Evolutionary conservation across 2,888 invertebrate species (phyloP).

Genomic region (Synanthedon andrenaeformis): DNA sequence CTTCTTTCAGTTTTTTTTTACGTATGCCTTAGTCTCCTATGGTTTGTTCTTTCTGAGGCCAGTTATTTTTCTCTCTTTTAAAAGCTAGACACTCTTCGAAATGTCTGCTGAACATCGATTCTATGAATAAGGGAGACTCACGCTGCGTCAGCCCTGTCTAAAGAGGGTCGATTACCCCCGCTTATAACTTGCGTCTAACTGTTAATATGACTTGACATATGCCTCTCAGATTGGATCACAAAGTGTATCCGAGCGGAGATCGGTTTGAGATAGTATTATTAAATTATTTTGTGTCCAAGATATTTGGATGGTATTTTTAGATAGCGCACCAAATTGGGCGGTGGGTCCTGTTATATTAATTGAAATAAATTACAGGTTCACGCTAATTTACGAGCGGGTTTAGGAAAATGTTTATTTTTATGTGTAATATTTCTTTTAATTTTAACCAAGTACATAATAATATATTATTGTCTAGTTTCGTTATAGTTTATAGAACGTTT

Average conservation of each 20-base stretch:
- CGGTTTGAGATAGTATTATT: constrained; percentile 20
- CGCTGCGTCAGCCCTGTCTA: no score
- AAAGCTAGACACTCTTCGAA: no score
- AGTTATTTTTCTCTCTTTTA: no score
- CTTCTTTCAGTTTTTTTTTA: no score
- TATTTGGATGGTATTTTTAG: constrained; percentile 6
- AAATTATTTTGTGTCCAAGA: constrained; percentile 10
- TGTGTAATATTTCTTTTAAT: neutral
- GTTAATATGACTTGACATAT: constrained; percentile 22
- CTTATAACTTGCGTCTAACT: neutral
- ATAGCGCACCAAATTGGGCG: constrained; percentile 6
- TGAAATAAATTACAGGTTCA: constrained; percentile 12
- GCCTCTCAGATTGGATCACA: constrained; percentile 22
- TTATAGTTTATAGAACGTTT: no score
- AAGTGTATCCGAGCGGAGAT: constrained; percentile 12
- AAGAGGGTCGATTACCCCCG: neutral
- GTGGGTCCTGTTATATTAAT: constrained; percentile 8
- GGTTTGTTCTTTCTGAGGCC: no score
- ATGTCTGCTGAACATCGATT: no score
- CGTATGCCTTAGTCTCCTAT: no score
- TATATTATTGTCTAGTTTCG: no score
- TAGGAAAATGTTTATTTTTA: neutral
- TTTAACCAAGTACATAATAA: no score
- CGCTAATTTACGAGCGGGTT: constrained; percentile 8
- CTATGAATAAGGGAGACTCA: no score